Evolutionary conservation across 2,113 vertebrate genomes (phyloP).

Genomic region (Ptyas mucosa): DNA sequence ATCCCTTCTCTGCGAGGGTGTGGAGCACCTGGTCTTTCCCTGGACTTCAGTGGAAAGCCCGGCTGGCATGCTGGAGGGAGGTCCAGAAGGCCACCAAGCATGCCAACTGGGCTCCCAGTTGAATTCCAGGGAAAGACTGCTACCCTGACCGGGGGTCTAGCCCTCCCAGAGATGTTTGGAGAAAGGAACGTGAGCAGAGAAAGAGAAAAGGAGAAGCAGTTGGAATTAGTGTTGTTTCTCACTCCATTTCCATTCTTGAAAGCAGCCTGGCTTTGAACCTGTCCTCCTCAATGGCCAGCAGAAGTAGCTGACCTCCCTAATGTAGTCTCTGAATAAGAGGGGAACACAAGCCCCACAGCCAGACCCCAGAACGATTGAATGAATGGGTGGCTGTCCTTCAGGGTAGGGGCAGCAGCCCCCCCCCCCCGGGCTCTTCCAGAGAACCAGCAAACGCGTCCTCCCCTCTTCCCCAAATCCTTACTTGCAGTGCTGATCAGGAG

Average conservation of each 20-base stretch:
- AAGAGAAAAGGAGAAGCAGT: background rate
- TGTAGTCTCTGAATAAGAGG: background rate
- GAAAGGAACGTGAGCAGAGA: fast-evolving
- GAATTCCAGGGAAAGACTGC: background rate
- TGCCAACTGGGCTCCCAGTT: background rate
- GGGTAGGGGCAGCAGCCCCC: background rate
- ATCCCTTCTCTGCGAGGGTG: too few relatives aligned
- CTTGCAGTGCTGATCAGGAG: background rate
- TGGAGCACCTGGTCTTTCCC: too few relatives aligned
- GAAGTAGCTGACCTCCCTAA: background rate
- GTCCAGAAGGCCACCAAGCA: background rate
- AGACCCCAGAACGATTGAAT: background rate
- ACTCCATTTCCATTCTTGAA: background rate
- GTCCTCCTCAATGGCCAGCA: background rate
- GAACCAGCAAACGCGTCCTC: background rate
- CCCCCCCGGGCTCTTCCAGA: background rate
- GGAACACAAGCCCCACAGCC: background rate
- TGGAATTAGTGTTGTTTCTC: background rate
- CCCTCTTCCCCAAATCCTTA: background rate
- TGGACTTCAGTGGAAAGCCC: too few relatives aligned
- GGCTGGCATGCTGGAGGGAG: background rate
- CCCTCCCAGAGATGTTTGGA: background rate
- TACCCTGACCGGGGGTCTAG: background rate
- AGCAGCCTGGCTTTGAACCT: background rate
- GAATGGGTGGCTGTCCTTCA: background rate